Conservation (phyloP, 2,888 invertebrate genomes). For the Scaptomyza reducta region DNA sequence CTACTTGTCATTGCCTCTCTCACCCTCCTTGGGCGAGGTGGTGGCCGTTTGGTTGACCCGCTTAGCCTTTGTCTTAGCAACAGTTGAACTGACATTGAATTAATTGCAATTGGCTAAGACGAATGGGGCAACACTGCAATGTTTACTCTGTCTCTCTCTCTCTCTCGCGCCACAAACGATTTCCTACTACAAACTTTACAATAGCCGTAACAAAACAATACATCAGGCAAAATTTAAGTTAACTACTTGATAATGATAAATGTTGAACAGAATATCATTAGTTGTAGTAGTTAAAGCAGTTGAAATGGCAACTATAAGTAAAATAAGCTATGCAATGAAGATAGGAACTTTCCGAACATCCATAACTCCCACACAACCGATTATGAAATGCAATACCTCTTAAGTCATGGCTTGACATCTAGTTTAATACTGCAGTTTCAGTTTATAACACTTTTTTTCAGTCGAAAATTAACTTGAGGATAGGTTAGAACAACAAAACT, state of each 20-base stretch:
- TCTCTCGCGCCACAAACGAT: too few relatives aligned
- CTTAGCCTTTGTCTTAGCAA: conserved; percentile 61
- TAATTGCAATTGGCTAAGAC: conserved; percentile 56
- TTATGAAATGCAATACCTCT: too few relatives aligned
- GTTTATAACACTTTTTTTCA: too few relatives aligned
- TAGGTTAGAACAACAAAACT: too few relatives aligned
- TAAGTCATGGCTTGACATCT: too few relatives aligned
- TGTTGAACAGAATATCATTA: background rate
- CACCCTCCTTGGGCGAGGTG: conserved; percentile 3
- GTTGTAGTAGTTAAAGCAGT: too few relatives aligned
- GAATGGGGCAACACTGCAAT: conserved; percentile 26
- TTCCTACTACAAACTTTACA: conserved; percentile 1
- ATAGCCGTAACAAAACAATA: background rate
- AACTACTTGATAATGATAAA: background rate
- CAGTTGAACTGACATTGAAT: conserved; percentile 66
- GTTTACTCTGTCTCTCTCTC: background rate
- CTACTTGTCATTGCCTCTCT: conserved; percentile 46
- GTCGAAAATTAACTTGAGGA: too few relatives aligned
- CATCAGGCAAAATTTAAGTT: background rate
- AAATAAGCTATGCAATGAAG: too few relatives aligned
- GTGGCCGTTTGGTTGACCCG: conserved; percentile 4
- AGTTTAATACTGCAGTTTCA: too few relatives aligned
- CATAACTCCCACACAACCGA: too few relatives aligned
- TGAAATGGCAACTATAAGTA: too few relatives aligned
- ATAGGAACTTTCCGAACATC: too few relatives aligned